phyloP scores from a whole-genome alignment of 2,113 vertebrate genomes.

The Trematomus loennbergii region DNA sequence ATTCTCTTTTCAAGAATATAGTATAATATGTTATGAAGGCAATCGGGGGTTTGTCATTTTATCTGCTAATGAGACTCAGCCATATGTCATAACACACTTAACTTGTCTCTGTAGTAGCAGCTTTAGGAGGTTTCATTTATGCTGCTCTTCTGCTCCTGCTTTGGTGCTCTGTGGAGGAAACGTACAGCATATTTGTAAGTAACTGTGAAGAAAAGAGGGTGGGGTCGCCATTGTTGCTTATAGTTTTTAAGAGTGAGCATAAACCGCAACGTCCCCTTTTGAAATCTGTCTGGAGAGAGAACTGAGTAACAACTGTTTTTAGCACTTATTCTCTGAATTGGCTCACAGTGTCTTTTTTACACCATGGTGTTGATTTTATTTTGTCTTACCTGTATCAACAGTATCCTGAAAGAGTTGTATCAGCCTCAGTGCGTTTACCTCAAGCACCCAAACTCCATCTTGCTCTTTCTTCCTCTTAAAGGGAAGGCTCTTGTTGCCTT shows the following conservation, averaged over 20 bases:
- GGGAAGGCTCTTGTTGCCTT: conserved; percentile 36
- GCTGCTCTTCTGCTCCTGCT: conserved; percentile 12
- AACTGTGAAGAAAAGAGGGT: not conserved
- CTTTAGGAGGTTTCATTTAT: conserved; percentile 24
- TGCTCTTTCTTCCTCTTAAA: conserved; percentile 9
- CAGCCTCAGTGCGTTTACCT: conserved; percentile 35
- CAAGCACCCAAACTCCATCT: conserved; percentile 20
- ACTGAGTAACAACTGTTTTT: conserved; percentile 7
- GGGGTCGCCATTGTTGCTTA: not conserved
- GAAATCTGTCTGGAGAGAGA: conserved; percentile 1
- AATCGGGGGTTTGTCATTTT: conserved; percentile 73
- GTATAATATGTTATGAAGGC: conserved; percentile 75
- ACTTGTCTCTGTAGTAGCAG: conserved; percentile 28
- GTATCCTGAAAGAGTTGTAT: conserved; percentile 19
- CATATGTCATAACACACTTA: conserved; percentile 73
- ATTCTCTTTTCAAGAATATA: conserved; percentile 69
- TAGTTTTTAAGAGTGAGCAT: not conserved
- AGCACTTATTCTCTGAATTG: not conserved
- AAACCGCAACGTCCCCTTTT: not conserved
- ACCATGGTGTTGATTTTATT: conserved; percentile 32
- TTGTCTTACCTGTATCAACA: conserved; percentile 21
- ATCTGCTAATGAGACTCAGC: conserved; percentile 76
- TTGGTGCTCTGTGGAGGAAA: not conserved
- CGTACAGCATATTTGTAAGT: conserved; percentile 12
- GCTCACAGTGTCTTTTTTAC: conserved; percentile 6